Evolutionary conservation across 1,140 invertebrate genomes (phyloP), one percentile per base, ranked within the genome.

Genomic region (Apis dorsata): DNA sequence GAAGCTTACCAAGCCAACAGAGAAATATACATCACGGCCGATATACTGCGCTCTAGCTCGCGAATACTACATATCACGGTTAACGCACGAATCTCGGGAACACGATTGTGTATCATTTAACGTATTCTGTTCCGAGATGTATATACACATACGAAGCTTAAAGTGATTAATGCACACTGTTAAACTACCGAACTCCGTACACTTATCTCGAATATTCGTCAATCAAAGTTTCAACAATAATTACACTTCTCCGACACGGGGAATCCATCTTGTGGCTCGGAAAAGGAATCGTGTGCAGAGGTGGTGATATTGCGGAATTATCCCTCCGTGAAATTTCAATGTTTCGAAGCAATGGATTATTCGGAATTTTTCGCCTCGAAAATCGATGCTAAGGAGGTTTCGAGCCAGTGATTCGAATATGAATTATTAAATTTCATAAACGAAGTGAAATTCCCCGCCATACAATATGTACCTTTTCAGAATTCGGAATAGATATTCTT

Each of bases 11-110:
- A 60, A 74, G 34, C 69, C 15, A 24, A 24, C n/a, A 71, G 72
- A 74, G 72, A 74, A 74, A 74, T 74, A 74, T 60, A 74, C 34
- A 60, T 44, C 57, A 15, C 57, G 60, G 57, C 44, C 72, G n/a
- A 74, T 74, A 21, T 57, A 59, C 21, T n/a, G 19, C 28, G 34
- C 34, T 44, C 44, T 19, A 5, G 34, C 57, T 60, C 72, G 34
- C 57, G 21, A 60, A 60, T 74, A 74, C 60, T 60, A 60, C 72
- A 74, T 44, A 44, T 74, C 57, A 74, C 8, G 55, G 72, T 17
- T 74, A 74, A 60, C 72, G 8, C 12, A 60, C 72, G 72, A 49
- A 60, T 59, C 57, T 60, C 55, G n/a, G 72, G 2, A 60, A 60
- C 72, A 11, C 57, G 57, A n/a, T 59, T 60, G 13, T 24, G 72